Conservation (phyloP, 1,140 invertebrate genomes). For the Halictus rubicundus region DNA sequence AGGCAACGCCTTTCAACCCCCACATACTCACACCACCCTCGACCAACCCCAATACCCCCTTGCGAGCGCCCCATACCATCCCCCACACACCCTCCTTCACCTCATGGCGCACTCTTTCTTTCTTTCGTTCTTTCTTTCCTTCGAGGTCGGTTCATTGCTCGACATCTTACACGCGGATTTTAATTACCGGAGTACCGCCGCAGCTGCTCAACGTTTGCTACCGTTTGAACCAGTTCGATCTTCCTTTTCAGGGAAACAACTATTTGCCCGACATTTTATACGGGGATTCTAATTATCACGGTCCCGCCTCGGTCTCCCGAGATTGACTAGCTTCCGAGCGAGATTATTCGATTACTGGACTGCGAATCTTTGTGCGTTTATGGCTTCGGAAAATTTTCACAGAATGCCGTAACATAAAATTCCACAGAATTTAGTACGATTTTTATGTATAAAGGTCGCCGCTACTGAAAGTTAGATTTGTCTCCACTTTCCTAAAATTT, state of each 20-base stretch:
- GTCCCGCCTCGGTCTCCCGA: too few relatives aligned
- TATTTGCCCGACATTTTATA: constrained; percentile 69
- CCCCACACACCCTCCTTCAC: constrained; percentile 30
- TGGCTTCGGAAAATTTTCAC: too few relatives aligned
- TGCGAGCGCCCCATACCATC: constrained; percentile 21
- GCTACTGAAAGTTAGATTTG: too few relatives aligned
- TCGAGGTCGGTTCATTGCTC: constrained; percentile 66
- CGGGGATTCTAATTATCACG: too few relatives aligned
- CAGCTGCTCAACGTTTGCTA: too few relatives aligned
- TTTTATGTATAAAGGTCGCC: too few relatives aligned
- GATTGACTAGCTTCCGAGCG: too few relatives aligned
- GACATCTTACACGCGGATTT: constrained; percentile 62
- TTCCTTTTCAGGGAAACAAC: constrained; percentile 47
- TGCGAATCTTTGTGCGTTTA: too few relatives aligned
- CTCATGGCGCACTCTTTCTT: constrained; percentile 60
- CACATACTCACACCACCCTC: constrained; percentile 79
- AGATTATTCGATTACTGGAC: too few relatives aligned
- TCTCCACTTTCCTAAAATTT: too few relatives aligned
- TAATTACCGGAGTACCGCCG: constrained; percentile 32
- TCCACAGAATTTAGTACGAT: too few relatives aligned
- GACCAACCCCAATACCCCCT: constrained; percentile 72
- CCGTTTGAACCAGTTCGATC: constrained; percentile 30
- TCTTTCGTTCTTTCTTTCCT: constrained; percentile 42
- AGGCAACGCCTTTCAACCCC: constrained; percentile 78
- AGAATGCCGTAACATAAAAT: too few relatives aligned